Evolutionary conservation across 2,888 invertebrate genomes (phyloP).

Genomic region (Drosophila limbata): DNA sequence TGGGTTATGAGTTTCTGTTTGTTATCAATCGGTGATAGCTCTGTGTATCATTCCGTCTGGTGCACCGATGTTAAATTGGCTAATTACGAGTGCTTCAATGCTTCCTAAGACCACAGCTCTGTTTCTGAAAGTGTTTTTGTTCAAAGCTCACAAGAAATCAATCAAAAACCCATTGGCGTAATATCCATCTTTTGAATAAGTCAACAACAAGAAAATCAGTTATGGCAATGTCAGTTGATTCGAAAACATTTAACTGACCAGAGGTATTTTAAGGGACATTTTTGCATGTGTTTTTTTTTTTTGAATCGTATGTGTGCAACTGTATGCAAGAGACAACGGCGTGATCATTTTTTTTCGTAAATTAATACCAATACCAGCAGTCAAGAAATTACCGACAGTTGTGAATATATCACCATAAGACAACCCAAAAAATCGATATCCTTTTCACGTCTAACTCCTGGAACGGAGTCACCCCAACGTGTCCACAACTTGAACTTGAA

Average conservation of each 20-base stretch:
- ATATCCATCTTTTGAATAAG: constrained; percentile 31
- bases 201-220: constrained; percentile 1
- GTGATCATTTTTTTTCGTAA: background rate
- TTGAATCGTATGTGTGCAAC: constrained; percentile 24
- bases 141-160: constrained; percentile 51
- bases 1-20: background rate
- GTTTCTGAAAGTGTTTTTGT: constrained; percentile 9
- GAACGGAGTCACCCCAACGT: constrained; percentile 16
- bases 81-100: constrained; percentile 42
- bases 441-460: constrained; percentile 60
- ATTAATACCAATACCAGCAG: constrained; percentile 45
- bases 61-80: constrained; percentile 30
- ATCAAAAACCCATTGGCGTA: constrained; percentile 69
- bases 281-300: constrained; percentile 13
- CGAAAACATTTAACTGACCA: constrained; percentile 52
- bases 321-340: background rate
- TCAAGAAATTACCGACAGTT: constrained; percentile 61
- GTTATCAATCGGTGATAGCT: constrained; percentile 39
- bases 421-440: constrained; percentile 76
- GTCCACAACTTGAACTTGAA: background rate
- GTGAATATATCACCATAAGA: constrained; percentile 68
- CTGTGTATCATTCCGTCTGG: constrained; percentile 10
- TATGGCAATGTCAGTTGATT: constrained; percentile 60
- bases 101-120: constrained; percentile 21
- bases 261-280: constrained; percentile 25